A percentile compares a stretch with the other conserved stretches of the same genome.
Conservation (phyloP, 1,140 invertebrate genomes). For the Drosophila seguyi region DNA sequence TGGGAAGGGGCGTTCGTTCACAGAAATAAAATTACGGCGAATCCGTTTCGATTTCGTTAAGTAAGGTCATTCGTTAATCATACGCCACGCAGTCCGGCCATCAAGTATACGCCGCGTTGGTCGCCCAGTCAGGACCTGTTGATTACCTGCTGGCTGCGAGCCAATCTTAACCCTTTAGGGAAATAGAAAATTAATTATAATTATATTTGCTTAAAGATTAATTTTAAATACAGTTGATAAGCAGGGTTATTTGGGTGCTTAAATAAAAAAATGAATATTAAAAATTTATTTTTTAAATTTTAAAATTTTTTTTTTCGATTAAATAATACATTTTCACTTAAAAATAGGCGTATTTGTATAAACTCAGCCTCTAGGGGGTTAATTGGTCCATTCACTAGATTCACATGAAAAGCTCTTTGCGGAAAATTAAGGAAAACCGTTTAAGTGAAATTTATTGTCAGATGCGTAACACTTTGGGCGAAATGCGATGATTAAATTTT, state of each 20-base stretch:
- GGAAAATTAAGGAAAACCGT: constrained; percentile 17
- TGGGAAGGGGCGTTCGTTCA: background rate
- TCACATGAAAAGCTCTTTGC: constrained; percentile 51
- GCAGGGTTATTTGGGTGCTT: background rate
- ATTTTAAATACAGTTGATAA: background rate
- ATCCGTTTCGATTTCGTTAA: constrained; percentile 37
- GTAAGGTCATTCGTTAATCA: constrained; percentile 60
- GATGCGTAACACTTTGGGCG: constrained; percentile 19
- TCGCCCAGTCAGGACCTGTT: constrained; percentile 34
- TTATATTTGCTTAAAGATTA: too few species aligned
- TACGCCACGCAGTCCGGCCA: constrained; percentile 8
- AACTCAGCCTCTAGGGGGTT: constrained; percentile 10
- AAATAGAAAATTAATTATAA: too few species aligned
- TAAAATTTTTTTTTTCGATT: too few species aligned
- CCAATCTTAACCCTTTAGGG: constrained; percentile 30
- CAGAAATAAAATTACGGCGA: constrained; percentile 52
- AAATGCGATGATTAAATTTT: constrained; percentile 32
- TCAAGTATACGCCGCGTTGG: constrained; percentile 43
- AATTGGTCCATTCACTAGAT: constrained; percentile 51
- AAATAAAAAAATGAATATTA: background rate
- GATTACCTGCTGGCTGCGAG: constrained; percentile 42
- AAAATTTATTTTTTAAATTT: too few species aligned
- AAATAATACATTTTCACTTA: background rate
- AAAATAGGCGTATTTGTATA: too few species aligned
- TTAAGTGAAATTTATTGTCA: constrained; percentile 33